Evolutionary conservation across 2,113 vertebrate genomes (phyloP), one percentile per base, ranked within the genome.

Genomic region (Acrocephalus kingi): DNA sequence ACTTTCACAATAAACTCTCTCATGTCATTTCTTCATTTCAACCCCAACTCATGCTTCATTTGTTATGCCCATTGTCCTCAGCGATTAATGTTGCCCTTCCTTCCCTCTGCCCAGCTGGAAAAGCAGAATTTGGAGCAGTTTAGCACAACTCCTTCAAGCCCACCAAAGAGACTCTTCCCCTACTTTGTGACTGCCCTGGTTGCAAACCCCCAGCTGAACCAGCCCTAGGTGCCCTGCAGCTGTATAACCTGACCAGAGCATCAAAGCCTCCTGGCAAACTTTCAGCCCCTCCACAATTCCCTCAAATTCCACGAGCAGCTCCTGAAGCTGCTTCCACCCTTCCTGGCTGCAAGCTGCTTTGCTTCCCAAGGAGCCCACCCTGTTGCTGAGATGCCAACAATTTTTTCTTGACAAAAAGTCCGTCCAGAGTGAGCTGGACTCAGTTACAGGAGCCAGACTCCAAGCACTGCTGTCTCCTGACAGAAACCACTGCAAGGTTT

Each of bases 301-400:
- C 52, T 55, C 35, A 5, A 31, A 46, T 23, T 61, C 46, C 39
- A 72, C 2, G 2, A 82, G 48, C 30, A 54, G 55, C 43, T 89
- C 56, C 69, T 25, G 24, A 46, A 45, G 69, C 30, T 3, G 1
- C 41, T 86, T 27, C 52, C 30, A 43, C 15, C 39, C 45, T 17
- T 64, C 39, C 37, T 3, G 3, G 18, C 48, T 4, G 3, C 33
- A 20, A 20, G 51, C 31, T 61, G 41, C 76, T 55, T 48, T 54
- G 52, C 82, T 49, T 28, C 66, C 5, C 13, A 3, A 56, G 66
- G 71, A 62, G n/a, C 11, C 5, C 13, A 56, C 8, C 27, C 9
- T 7, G 1, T 1, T 35, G 31, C 31, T 61, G 74, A 25, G 19
- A 20, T 59, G 10, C 14, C 71, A 17, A 0, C 0, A 0, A 21